phyloP scores from a whole-genome alignment of 2,113 vertebrate species.

The Centropus unirufus region DNA sequence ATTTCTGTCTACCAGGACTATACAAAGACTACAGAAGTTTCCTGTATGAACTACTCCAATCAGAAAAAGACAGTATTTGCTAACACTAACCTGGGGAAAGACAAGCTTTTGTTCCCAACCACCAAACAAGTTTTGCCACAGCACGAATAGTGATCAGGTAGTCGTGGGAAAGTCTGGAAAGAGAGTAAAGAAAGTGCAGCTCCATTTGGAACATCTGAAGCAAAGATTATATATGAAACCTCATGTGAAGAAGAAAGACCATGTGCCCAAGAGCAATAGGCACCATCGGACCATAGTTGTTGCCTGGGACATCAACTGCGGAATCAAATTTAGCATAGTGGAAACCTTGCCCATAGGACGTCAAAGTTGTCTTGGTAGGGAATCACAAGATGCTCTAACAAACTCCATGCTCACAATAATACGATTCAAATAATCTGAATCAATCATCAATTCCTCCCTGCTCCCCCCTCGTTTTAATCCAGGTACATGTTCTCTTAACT shows the following conservation, averaged over 20 bases:
- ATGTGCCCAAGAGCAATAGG: neutral
- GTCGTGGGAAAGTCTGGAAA: constrained; percentile 12
- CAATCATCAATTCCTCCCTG: neutral
- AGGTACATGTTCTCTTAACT: neutral
- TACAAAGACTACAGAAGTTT: neutral
- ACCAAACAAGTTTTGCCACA: neutral
- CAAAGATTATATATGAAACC: neutral
- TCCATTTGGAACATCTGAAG: constrained; percentile 43
- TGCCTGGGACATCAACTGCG: neutral
- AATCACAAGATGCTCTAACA: neutral
- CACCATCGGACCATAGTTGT: neutral
- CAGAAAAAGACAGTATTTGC: neutral
- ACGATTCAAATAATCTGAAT: neutral
- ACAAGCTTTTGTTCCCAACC: neutral
- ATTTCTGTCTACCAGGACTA: neutral
- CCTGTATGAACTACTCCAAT: neutral
- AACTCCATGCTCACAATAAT: neutral
- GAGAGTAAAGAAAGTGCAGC: neutral
- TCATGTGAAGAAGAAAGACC: neutral
- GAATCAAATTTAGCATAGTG: neutral
- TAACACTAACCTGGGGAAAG: neutral
- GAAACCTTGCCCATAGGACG: neutral
- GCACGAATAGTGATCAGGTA: neutral
- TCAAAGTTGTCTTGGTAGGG: neutral
- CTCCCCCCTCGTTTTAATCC: neutral